Conservation (phyloP, 2,797 vertebrate species). For the Octomys mimax region DNA sequence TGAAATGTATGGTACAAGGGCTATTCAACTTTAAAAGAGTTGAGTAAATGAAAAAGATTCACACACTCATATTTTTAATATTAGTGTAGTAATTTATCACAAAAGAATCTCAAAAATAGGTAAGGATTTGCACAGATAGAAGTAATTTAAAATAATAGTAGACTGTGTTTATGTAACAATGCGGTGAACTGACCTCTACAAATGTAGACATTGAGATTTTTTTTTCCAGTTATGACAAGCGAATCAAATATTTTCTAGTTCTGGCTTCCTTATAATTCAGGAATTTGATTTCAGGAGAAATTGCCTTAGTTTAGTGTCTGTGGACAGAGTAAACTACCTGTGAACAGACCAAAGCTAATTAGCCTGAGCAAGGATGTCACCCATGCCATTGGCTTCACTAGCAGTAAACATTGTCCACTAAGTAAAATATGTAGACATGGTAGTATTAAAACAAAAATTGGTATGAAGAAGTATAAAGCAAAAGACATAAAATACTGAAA, state of each 20-base stretch:
- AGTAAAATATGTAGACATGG: background rate
- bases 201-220: background rate
- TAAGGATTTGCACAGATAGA: background rate
- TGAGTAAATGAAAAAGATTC: constrained; percentile 68
- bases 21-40: constrained; percentile 74
- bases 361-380: background rate
- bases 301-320: constrained; percentile 53
- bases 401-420: background rate
- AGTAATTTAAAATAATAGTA: constrained; percentile 10
- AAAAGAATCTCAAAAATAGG: background rate
- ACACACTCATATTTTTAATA: constrained; percentile 60
- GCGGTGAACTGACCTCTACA: background rate
- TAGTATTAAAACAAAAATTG: constrained; percentile 34
- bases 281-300: constrained; percentile 50
- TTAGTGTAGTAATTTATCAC: constrained; percentile 1
- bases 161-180: background rate
- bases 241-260: background rate
- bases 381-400: constrained; percentile 48
- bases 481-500: background rate
- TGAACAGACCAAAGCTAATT: constrained; percentile 66
- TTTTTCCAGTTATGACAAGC: background rate
- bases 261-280: background rate
- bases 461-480: background rate
- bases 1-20: constrained; percentile 43
- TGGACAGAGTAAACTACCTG: constrained; percentile 59